Evolutionary conservation across 2,888 invertebrate genomes (phyloP).

Genomic region (Entomobrya multifasciata): DNA sequence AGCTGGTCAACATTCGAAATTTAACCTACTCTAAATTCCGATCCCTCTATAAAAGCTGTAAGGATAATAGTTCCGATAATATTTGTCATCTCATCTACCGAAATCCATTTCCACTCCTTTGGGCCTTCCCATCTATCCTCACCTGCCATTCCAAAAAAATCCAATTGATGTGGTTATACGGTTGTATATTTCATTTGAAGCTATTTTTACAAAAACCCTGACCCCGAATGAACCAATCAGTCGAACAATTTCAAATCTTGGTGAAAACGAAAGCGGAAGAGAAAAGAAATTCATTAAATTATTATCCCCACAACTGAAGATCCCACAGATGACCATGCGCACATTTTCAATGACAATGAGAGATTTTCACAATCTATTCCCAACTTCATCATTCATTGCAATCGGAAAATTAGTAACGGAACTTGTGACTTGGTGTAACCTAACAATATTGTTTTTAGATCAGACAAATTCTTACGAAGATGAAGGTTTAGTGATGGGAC

Average conservation of each 20-base stretch:
- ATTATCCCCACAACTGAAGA: constrained; percentile 31
- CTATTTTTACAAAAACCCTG: neutral
- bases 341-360: neutral
- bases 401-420: constrained; percentile 29
- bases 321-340: neutral
- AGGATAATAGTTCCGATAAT: neutral
- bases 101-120: neutral
- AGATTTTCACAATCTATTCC: constrained; percentile 31
- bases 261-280: neutral
- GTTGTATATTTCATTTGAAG: constrained; percentile 57
- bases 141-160: neutral
- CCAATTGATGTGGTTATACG: neutral
- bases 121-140: constrained; percentile 20
- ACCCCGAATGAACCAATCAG: constrained; percentile 25
- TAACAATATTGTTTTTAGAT: constrained; percentile 25
- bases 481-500: neutral
- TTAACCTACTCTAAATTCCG: neutral
- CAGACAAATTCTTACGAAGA: constrained; percentile 6
- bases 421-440: constrained; percentile 15
- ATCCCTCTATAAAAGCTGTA: neutral
- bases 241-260: constrained; percentile 18
- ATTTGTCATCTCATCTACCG: neutral
- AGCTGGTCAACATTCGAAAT: constrained; percentile 38
- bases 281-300: constrained; percentile 37
- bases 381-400: constrained; percentile 1